Evolutionary conservation across 2,113 vertebrate genomes (phyloP).

Genomic region (Alectura lathami): DNA sequence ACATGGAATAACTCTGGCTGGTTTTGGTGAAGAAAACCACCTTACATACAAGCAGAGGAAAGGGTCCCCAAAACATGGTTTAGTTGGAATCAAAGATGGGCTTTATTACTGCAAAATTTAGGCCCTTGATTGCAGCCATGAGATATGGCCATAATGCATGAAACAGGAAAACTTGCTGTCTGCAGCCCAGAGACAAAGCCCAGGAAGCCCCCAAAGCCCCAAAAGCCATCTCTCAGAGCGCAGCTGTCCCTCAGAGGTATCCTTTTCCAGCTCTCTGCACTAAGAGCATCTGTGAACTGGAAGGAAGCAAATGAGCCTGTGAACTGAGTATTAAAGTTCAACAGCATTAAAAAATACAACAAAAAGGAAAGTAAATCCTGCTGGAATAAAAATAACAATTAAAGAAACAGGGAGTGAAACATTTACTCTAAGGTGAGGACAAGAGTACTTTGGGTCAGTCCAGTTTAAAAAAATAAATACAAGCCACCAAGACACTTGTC

Average conservation of each 20-base stretch:
- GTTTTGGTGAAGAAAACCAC: not conserved
- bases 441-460: not conserved
- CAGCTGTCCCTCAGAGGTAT: not conserved
- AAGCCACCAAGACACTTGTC: not conserved
- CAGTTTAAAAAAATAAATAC: not conserved
- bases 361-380: not conserved
- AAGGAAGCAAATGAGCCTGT: not conserved
- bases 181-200: not conserved
- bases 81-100: not conserved
- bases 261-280: not conserved
- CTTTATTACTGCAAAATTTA: not conserved
- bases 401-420: not conserved
- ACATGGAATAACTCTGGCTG: fast-evolving
- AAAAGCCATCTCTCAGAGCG: not conserved
- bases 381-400: not conserved
- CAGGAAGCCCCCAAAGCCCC: not conserved
- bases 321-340: not conserved
- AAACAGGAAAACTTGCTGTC: not conserved
- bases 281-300: not conserved
- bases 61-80: not conserved
- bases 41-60: not conserved
- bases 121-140: not conserved
- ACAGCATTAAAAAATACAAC: not conserved
- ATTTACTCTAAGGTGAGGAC: not conserved
- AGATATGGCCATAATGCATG: not conserved